Evolutionary conservation across 53 echinoderm and acorn worm species (phyloP).

Genomic region (Holothuria scabra): DNA sequence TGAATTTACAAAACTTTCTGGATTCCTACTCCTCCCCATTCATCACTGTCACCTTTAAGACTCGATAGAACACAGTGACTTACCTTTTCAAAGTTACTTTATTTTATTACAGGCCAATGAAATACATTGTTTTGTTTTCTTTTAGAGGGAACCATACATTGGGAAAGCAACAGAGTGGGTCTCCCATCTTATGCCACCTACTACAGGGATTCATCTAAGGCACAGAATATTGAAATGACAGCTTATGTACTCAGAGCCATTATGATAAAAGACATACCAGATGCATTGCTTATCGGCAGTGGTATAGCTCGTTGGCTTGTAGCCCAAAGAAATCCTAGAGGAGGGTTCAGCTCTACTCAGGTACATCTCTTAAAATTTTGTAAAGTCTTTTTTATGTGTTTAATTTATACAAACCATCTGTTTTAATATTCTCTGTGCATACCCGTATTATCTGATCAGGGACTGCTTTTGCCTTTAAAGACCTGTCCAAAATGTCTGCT

Average conservation of each 20-base stretch:
- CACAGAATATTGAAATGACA: slow-evolving; percentile 79
- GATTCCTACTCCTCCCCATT: no score
- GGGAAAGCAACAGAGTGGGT: slow-evolving; percentile 71
- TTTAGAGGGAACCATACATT: slow-evolving; percentile 61
- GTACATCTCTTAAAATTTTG: background rate
- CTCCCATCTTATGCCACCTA: slow-evolving; percentile 45
- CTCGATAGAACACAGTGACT: no score
- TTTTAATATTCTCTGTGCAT: no score
- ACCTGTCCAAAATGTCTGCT: no score
- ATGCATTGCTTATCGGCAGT: slow-evolving; percentile 39
- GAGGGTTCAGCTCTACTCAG: slow-evolving; percentile 84
- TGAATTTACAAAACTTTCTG: no score
- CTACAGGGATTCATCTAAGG: slow-evolving; percentile 55
- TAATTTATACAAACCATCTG: no score
- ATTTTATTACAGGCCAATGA: no score
- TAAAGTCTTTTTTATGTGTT: no score
- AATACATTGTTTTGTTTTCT: background rate
- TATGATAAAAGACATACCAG: slow-evolving; percentile 14
- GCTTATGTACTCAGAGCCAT: slow-evolving; percentile 69
- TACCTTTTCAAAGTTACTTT: no score
- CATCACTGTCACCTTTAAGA: no score
- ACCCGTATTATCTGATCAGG: no score
- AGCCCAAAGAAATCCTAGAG: slow-evolving; percentile 62
- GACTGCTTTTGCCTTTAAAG: no score
- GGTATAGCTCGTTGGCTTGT: slow-evolving; percentile 68